Evolutionary conservation across 2,888 invertebrate genomes (phyloP), one percentile per base, ranked within the genome.

Genomic region (Phragmatobia fuliginosa): DNA sequence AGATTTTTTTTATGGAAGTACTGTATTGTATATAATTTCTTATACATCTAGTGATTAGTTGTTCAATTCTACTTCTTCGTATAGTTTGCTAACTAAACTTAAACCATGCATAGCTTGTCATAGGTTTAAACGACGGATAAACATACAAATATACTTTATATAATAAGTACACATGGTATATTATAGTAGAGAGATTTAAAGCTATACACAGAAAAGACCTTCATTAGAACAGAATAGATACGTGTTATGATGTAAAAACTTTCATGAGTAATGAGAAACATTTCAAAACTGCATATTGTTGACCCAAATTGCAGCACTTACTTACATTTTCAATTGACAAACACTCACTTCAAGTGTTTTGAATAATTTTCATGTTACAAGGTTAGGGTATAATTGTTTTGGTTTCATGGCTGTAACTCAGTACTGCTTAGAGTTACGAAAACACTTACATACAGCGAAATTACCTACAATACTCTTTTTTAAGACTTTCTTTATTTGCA

Each of bases 401-500:
- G 38, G 28, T 67, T 58, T 21, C 56, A 56, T 33, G 63, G 56
- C 8, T 56, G 52, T 52, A 56, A 78, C 76, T 68, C 32, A 76
- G 80, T 76, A 75, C 67, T 49, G 59, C 73, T 71, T 74, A 69
- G 69, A 66, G 56, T 75, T 74, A 68, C 66, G 67, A 71, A 73
- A 74, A 52, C 14, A 49, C n/a, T 6, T 49, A 49, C n/a, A 6
- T 49, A 49, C n/a, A n/a, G n/a, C 10, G n/a, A 49, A 52, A 25
- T 52, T 52, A 52, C 52, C 1, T 11, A 14, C 11, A 25, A 3
- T 14, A 28, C 52, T 52, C 52, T 52, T 52, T 8, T 25, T 52
- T 6, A 11, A 28, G 3, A 52, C 28, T 52, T 52, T 25, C 25
- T 28, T 56, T 28, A 28, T 56, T 25, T 25, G 6, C 5, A 56